Base-by-base conservation (phyloP, 2,888 invertebrate species). In the Synergus laeviventris region DNA sequence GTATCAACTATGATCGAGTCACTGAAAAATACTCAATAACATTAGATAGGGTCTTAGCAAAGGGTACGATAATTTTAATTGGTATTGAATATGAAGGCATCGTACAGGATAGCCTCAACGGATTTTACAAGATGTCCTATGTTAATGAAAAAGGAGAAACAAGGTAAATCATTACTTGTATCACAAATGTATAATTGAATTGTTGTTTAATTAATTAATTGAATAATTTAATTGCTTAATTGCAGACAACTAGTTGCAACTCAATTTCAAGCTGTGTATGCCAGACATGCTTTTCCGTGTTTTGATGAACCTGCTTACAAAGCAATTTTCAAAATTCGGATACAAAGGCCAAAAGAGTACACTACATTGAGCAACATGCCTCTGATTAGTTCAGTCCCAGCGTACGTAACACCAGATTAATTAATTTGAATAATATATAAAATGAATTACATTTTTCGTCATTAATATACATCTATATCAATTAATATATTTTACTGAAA, bases 231-330 rank as follows among this genome's bases (percentile, higher is more conserved):
- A 64, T 7, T 18, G 1, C 39, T 18, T n/a, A 31, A 24, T 70
- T 16, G 0, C 12, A 70, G 70, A 49, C 16, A 49, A 31, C 18
- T 96, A 91, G 94, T 93, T 5, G 94, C 94, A 21, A 96, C 96
- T 0, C 96, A 96, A 86, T 96, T 96, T 87, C 95, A 96, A 77
- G 95, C 95, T 0, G 94, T 94, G 0, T 94, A 95, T 85, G 96
- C 96, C 0, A 92, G 96, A 24, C 92, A 94, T 85, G 96, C 95
- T 0, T 97, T 96, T 88, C 97, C 96, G 11, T 96, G 96, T 89
- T 95, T 96, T 86, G 97, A 97, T 85, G 96, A 96, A 83, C 97
- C 97, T 16, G 92, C 93, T 31, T 95, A 95, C 88, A 96, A 96
- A 87, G 95, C 96, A 36, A 16, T 70, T 49, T 70, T 70, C 12